Evolutionary conservation across 2,797 vertebrate genomes (phyloP).

Genomic region (Danio choprae): DNA sequence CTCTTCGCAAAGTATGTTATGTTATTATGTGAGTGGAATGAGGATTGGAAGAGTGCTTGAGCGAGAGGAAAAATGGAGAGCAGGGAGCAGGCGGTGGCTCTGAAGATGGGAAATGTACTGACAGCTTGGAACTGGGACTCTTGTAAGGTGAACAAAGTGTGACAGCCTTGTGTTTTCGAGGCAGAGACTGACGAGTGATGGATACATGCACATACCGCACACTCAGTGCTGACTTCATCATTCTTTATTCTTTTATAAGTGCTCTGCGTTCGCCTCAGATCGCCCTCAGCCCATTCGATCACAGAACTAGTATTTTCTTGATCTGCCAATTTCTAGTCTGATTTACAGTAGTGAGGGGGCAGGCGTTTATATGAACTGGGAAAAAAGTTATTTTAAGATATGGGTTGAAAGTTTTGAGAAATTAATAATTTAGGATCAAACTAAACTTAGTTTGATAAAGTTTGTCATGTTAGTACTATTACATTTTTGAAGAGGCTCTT

Average conservation of each 20-base stretch:
- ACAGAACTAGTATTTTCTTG: background rate
- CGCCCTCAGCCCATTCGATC: background rate
- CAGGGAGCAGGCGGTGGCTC: background rate
- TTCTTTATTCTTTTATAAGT: background rate
- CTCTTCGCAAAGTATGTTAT: slow-evolving; percentile 3
- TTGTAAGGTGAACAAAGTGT: slow-evolving; percentile 46
- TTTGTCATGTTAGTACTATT: background rate
- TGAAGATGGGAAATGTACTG: slow-evolving; percentile 19
- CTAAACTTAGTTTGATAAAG: background rate
- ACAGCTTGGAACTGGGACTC: slow-evolving; percentile 40
- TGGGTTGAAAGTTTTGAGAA: background rate
- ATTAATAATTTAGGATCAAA: background rate
- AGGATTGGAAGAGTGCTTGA: background rate
- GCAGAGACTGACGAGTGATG: background rate
- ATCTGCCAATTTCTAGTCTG: background rate
- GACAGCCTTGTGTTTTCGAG: slow-evolving; percentile 26
- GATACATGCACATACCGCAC: background rate
- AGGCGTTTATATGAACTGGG: background rate
- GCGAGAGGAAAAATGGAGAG: background rate
- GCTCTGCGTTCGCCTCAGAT: background rate
- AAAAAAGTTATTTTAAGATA: background rate
- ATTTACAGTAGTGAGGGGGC: background rate
- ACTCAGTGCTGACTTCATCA: slow-evolving; percentile 5
- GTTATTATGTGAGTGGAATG: slow-evolving; percentile 13
- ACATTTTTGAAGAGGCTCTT: background rate